Percentiles rank a stretch among this genome's conserved stretches.
Evolutionary conservation across 2,888 invertebrate genomes (phyloP).

Genomic region (Nymphalis urticae): DNA sequence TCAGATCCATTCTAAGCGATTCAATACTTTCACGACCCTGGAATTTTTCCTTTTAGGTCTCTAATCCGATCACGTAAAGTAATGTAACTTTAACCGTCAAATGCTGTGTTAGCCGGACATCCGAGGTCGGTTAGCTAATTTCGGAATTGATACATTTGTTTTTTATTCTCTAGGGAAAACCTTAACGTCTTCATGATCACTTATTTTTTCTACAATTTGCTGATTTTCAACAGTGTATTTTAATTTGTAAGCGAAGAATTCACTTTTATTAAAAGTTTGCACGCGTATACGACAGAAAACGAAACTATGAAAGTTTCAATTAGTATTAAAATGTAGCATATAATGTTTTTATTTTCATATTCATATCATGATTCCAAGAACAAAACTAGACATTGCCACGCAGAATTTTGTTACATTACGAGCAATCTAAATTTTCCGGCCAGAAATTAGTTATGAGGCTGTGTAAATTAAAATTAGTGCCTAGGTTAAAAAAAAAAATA

Average conservation of each 20-base stretch:
- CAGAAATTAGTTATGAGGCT: too few relatives aligned
- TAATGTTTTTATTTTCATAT: too few relatives aligned
- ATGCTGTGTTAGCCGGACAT: constrained; percentile 23
- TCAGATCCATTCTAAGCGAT: neutral
- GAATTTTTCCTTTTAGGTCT: constrained; percentile 25
- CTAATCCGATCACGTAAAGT: constrained; percentile 33
- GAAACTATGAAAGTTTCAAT: too few relatives aligned
- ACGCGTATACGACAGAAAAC: neutral
- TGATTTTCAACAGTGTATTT: constrained; percentile 10
- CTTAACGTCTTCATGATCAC: constrained; percentile 7
- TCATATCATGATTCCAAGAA: too few relatives aligned
- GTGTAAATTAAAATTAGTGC: too few relatives aligned
- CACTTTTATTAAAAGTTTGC: neutral
- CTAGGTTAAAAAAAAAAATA: too few relatives aligned
- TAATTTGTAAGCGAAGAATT: constrained; percentile 8
- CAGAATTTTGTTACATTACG: too few relatives aligned
- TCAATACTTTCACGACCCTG: constrained; percentile 15
- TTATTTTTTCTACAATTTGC: constrained; percentile 14
- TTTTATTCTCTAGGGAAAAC: constrained; percentile 6
- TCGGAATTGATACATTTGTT: neutral
- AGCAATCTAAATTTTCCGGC: too few relatives aligned
- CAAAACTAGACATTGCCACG: too few relatives aligned
- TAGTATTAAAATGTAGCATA: too few relatives aligned
- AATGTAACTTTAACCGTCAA: constrained; percentile 30
- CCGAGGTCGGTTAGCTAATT: constrained; percentile 29